These are phyloP conservation scores for Myotis findleyi DNA, from an alignment of 2,797 vertebrate genomes.

Conservation along the genomic window DNA sequence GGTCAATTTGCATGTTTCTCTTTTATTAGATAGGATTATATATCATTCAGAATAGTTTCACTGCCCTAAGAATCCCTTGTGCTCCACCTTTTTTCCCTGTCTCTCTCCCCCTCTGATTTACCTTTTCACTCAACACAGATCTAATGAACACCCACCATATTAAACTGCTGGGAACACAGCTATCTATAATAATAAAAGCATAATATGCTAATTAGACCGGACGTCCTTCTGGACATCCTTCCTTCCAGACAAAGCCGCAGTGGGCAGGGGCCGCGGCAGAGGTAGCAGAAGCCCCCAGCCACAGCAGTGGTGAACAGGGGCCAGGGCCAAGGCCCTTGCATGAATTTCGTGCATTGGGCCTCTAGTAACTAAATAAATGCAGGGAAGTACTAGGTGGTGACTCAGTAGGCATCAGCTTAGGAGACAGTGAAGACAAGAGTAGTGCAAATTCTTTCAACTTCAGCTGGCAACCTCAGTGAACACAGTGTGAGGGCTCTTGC, in stretches of 20 bases:
- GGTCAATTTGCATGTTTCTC: too few species aligned
- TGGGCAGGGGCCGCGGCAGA: too few species aligned
- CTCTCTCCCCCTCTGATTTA: background rate
- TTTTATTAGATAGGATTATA: too few species aligned
- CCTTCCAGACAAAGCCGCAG: too few species aligned
- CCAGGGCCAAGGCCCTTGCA: too few species aligned
- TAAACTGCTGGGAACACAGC: background rate
- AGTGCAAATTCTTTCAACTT: background rate
- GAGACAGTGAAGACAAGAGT: background rate
- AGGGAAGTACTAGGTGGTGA: background rate
- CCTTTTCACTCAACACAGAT: background rate
- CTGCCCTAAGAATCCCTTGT: background rate
- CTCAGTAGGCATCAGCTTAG: background rate
- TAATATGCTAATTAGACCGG: too few species aligned
- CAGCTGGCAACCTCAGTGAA: background rate
- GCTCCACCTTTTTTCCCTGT: too few species aligned
- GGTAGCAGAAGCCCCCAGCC: too few species aligned
- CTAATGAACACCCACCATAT: background rate
- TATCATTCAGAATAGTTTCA: background rate
- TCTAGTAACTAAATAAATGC: background rate
- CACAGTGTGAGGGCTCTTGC: background rate
- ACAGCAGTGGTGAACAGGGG: fast-evolving
- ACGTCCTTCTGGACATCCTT: too few species aligned
- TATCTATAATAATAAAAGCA: too few species aligned
- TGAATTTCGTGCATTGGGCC: too few species aligned